Evolutionary conservation across 2,888 invertebrate species (phyloP).

Genomic region (Ctenicera cuprea): DNA sequence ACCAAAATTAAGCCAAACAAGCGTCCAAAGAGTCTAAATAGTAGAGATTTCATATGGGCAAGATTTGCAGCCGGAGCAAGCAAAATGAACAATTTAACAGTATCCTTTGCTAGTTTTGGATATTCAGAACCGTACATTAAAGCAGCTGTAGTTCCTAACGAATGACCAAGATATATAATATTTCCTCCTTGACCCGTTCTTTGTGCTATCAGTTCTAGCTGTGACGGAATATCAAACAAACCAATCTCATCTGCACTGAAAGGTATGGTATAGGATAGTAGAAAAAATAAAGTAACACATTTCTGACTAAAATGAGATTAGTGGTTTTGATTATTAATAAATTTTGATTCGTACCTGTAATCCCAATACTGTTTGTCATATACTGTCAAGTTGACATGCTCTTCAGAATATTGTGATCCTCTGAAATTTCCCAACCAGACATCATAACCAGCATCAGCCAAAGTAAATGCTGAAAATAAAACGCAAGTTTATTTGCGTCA

Average conservation of each 20-base stretch:
- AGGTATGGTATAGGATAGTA: too few relatives aligned
- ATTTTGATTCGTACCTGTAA: slow-evolving; percentile 58
- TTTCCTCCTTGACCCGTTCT: slow-evolving; percentile 64
- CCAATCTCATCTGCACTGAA: slow-evolving; percentile 67
- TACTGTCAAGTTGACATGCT: slow-evolving; percentile 62
- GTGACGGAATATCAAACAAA: slow-evolving; percentile 69
- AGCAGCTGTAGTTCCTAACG: slow-evolving; percentile 87
- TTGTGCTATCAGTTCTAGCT: slow-evolving; percentile 74
- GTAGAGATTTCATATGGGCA: slow-evolving; percentile 48
- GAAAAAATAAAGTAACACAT: too few relatives aligned
- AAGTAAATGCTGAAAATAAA: slow-evolving; percentile 65
- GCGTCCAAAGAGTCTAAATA: neutral
- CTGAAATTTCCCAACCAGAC: slow-evolving; percentile 76
- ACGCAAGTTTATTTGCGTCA: too few relatives aligned
- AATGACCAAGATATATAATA: slow-evolving; percentile 90
- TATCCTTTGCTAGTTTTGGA: slow-evolving; percentile 81
- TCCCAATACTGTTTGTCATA: slow-evolving; percentile 68
- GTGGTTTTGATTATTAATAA: too few relatives aligned
- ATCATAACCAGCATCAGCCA: slow-evolving; percentile 75
- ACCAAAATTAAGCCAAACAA: neutral
- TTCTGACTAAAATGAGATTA: too few relatives aligned
- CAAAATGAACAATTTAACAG: slow-evolving; percentile 78
- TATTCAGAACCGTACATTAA: slow-evolving; percentile 82
- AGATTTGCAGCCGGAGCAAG: slow-evolving; percentile 77
- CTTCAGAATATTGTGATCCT: slow-evolving; percentile 67